These are phyloP conservation scores for Theonella swinhoei DNA, from an alignment of 37 sponge, comb jelly and placozoan species.

Conservation along the genomic window DNA sequence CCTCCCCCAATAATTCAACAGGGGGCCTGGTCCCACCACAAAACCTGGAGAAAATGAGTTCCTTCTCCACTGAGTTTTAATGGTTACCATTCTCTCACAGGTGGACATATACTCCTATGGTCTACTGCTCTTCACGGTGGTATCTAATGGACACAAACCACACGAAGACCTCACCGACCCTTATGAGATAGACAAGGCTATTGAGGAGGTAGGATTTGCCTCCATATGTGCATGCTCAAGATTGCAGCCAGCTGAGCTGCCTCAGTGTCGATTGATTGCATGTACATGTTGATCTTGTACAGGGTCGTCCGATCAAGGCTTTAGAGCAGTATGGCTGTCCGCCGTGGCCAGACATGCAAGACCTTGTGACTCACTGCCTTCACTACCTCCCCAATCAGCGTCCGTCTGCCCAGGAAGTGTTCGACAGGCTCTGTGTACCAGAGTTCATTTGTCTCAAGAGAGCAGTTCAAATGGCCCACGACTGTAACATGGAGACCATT, in stretches of 20 bases:
- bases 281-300: no score
- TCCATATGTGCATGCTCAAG: neutral
- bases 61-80: neutral
- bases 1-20: no score
- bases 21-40: no score
- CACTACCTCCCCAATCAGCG: conserved; percentile 66
- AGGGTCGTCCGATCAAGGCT: conserved; percentile 66
- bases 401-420: conserved; percentile 69
- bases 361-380: conserved; percentile 70
- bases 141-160: conserved; percentile 75
- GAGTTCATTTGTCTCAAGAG: conserved; percentile 68
- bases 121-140: conserved; percentile 57
- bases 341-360: conserved; percentile 89
- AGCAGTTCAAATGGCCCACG: conserved; percentile 49
- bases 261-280: no score
- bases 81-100: no score
- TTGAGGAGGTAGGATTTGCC: conserved; percentile 51
- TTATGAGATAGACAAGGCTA: conserved; percentile 64
- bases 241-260: neutral
- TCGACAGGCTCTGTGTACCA: conserved; percentile 53
- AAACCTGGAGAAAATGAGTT: no score
- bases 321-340: conserved; percentile 72
- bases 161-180: conserved; percentile 66
- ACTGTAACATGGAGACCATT: conserved; percentile 29
- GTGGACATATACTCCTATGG: conserved; percentile 76